phyloP scores from a whole-genome alignment of 2,113 vertebrate species.

The Saguinus midas region DNA sequence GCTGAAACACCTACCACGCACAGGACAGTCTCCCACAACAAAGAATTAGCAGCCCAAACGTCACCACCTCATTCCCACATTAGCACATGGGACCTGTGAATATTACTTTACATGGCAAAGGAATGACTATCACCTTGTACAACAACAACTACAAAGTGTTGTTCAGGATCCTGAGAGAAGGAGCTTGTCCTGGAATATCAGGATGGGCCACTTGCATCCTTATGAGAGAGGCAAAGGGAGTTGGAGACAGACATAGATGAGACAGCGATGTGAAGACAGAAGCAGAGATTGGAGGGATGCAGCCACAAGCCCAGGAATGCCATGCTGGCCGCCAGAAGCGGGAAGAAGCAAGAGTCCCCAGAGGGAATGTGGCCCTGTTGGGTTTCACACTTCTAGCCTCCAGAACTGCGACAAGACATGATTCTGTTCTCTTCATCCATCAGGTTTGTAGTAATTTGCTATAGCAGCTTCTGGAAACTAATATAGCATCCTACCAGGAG shows the following conservation, averaged over 20 bases:
- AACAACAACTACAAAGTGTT: background rate
- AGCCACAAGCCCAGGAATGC: background rate
- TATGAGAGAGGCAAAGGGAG: background rate
- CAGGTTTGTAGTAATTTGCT: background rate
- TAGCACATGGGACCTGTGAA: background rate
- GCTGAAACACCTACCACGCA: background rate
- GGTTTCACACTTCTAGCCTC: background rate
- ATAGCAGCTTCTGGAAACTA: background rate
- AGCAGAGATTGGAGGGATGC: background rate
- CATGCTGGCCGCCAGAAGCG: background rate
- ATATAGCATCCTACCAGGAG: background rate
- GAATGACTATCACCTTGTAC: background rate
- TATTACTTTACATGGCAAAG: background rate
- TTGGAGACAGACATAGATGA: background rate
- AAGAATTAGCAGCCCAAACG: background rate
- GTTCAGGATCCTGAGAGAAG: background rate
- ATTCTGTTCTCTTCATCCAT: background rate
- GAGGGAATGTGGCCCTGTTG: background rate
- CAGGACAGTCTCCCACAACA: background rate
- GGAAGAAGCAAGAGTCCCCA: background rate
- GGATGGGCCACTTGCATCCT: background rate
- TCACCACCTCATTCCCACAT: background rate
- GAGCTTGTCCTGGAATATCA: background rate
- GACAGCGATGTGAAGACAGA: background rate
- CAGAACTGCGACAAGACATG: background rate